Conservation (phyloP, 1,140 invertebrate genomes). For the Hycleus phaleratus region DNA sequence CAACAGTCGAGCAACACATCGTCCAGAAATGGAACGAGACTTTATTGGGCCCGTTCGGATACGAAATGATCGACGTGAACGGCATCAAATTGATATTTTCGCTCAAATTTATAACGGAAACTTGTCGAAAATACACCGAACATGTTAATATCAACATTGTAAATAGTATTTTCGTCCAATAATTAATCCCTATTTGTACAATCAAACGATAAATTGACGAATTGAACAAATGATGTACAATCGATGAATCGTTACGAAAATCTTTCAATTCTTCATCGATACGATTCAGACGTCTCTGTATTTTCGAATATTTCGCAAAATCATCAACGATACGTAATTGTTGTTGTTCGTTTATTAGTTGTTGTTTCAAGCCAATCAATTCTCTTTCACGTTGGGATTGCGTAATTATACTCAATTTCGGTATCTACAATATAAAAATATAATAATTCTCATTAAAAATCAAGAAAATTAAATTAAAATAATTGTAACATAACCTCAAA, state of each 20-base stretch:
- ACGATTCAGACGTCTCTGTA: conserved; percentile 35
- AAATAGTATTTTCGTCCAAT: conserved; percentile 25
- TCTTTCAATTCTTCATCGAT: conserved; percentile 22
- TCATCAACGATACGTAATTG: conserved; percentile 29
- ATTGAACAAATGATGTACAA: no score
- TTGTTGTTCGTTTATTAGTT: conserved; percentile 24
- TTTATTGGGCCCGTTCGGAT: conserved; percentile 32
- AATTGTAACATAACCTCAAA: background rate
- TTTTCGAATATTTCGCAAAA: conserved; percentile 36
- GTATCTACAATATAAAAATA: conserved; percentile 22
- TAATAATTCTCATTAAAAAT: background rate
- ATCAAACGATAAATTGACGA: conserved; percentile 17
- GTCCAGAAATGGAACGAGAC: conserved; percentile 39
- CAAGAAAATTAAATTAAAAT: background rate
- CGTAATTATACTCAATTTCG: conserved; percentile 25
- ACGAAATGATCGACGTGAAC: conserved; percentile 34
- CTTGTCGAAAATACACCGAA: conserved; percentile 27
- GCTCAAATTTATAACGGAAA: conserved; percentile 29
- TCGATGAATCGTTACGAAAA: no score
- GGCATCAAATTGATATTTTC: conserved; percentile 30
- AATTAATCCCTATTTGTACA: conserved; percentile 21
- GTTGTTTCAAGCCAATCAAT: conserved; percentile 20
- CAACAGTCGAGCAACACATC: conserved; percentile 31
- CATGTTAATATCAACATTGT: conserved; percentile 23
- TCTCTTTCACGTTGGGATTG: conserved; percentile 21